phyloP scores from a whole-genome alignment of 2,888 invertebrate genomes.

The Drosophila colorata region DNA sequence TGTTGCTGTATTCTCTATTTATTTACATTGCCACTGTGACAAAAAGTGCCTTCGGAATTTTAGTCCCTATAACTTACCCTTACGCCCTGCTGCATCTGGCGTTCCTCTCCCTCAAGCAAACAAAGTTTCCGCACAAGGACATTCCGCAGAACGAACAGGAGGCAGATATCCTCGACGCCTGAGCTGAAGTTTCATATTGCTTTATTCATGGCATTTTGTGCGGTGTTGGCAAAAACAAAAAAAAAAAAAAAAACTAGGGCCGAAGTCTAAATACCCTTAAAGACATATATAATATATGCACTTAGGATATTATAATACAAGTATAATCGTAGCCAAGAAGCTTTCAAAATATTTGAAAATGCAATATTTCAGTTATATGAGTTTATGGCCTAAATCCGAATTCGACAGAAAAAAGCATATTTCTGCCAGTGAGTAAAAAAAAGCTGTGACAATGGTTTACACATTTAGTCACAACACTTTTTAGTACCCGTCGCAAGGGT shows the following conservation, averaged over 20 bases:
- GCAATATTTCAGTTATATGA: too few relatives aligned
- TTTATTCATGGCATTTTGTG: slow-evolving; percentile 50
- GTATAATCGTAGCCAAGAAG: too few relatives aligned
- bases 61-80: slow-evolving; percentile 8
- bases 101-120: neutral
- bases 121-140: neutral
- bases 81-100: neutral
- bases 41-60: slow-evolving; percentile 26
- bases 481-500: too few relatives aligned
- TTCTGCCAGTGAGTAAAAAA: too few relatives aligned
- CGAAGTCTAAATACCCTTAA: neutral
- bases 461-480: too few relatives aligned
- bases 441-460: too few relatives aligned
- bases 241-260: neutral
- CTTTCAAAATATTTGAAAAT: too few relatives aligned
- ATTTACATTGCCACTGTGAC: slow-evolving; percentile 43
- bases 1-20: slow-evolving; percentile 19
- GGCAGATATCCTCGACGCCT: slow-evolving; percentile 12
- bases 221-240: slow-evolving; percentile 32
- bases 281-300: too few relatives aligned
- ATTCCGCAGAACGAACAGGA: neutral
- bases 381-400: too few relatives aligned
- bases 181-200: slow-evolving; percentile 16
- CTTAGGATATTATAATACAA: too few relatives aligned
- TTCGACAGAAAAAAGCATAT: too few relatives aligned